Conservation (phyloP, 2,113 vertebrate genomes). For the Malaclemys terrapin region DNA sequence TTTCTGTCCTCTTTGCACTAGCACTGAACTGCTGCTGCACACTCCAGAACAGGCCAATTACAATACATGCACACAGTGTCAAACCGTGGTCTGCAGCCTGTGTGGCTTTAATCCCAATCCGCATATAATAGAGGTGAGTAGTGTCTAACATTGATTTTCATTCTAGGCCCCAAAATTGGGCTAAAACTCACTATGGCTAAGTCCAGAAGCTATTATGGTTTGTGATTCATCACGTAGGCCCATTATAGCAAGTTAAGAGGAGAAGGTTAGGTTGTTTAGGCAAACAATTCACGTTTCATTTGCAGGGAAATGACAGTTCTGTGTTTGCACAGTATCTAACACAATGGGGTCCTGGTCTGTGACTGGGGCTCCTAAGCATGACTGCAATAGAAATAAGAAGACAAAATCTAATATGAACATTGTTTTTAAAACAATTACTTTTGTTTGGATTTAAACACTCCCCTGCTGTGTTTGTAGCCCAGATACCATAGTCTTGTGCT, state of each 20-base stretch:
- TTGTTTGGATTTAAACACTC: neutral
- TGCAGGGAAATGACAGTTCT: neutral
- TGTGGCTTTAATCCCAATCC: slow-evolving; percentile 97
- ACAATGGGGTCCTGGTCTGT: neutral
- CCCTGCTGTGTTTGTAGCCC: neutral
- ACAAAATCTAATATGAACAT: neutral
- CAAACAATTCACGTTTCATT: neutral
- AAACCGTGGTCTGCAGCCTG: slow-evolving; percentile 91
- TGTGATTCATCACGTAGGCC: neutral
- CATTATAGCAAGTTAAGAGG: neutral
- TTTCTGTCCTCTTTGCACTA: slow-evolving; percentile 94
- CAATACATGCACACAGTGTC: slow-evolving; percentile 94
- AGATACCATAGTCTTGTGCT: neutral
- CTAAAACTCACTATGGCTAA: neutral
- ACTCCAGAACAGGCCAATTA: slow-evolving; percentile 89
- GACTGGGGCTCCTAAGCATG: neutral
- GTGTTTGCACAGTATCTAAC: neutral
- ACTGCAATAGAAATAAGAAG: neutral
- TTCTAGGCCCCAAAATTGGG: neutral
- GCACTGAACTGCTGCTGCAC: slow-evolving; percentile 88
- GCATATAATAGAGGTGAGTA: slow-evolving; percentile 90
- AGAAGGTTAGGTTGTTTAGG: neutral
- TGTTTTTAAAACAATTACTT: neutral
- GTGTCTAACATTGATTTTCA: neutral
- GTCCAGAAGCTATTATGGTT: neutral